Conservation (phyloP, 2,797 vertebrate genomes). For the Xenops minutus region DNA sequence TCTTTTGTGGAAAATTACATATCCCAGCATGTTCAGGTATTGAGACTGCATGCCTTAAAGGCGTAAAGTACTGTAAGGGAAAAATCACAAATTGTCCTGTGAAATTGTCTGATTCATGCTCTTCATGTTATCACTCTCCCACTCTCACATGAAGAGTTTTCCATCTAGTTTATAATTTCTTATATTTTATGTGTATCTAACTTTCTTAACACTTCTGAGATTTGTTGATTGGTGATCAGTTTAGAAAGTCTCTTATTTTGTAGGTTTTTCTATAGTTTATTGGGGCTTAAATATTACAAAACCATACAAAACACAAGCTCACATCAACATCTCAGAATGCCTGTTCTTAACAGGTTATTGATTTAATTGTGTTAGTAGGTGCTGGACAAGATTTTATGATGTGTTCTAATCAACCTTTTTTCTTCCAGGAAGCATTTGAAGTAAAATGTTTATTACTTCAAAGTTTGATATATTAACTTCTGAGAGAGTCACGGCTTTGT, state of each 20-base stretch:
- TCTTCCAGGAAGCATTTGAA: background rate
- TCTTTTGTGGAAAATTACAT: background rate
- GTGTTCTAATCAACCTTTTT: background rate
- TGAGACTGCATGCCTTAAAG: background rate
- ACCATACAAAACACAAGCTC: background rate
- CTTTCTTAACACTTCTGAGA: background rate
- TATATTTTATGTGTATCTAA: background rate
- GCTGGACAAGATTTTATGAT: background rate
- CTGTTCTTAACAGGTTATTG: background rate
- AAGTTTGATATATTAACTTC: background rate
- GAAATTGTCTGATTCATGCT: background rate
- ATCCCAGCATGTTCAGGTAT: background rate
- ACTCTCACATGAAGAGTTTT: background rate
- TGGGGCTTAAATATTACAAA: background rate
- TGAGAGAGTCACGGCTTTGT: background rate
- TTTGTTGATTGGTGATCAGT: background rate
- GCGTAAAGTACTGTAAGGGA: background rate
- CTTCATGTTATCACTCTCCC: background rate
- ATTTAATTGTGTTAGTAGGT: background rate
- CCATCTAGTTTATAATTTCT: background rate
- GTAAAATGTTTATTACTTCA: background rate
- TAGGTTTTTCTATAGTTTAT: background rate
- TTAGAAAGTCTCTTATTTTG: background rate
- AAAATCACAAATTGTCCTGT: background rate
- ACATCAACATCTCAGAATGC: rapidly evolving